Percentiles rank a stretch among this genome's conserved stretches.
Conservation (phyloP, 2,113 vertebrate species). For the Alethe diademata region DNA sequence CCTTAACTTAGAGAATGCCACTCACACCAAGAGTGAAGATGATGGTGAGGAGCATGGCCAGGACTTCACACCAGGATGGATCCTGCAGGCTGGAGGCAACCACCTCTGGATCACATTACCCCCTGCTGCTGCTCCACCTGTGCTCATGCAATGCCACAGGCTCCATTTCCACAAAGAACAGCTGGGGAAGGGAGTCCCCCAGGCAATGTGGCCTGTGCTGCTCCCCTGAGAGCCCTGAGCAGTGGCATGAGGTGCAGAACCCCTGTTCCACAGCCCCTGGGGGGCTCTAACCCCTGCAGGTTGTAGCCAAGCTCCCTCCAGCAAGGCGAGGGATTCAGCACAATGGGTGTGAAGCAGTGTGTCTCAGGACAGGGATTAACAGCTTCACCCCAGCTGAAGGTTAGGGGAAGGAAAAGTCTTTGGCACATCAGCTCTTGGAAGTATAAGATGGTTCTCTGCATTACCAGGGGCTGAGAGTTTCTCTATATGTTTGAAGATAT, state of each 20-base stretch:
- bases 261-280: not conserved
- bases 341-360: not conserved
- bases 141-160: rapidly evolving
- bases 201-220: not conserved
- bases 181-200: not conserved
- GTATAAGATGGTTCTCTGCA: not conserved
- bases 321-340: not conserved
- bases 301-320: not conserved
- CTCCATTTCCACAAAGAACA: not conserved
- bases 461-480: not conserved
- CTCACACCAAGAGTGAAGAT: rapidly evolving
- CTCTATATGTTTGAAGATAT: not conserved
- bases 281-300: not conserved
- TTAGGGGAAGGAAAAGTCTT: not conserved
- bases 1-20: not conserved
- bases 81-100: not conserved
- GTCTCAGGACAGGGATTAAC: not conserved
- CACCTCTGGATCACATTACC: not conserved
- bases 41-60: not conserved
- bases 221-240: not conserved
- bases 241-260: not conserved
- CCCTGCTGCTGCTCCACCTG: not conserved
- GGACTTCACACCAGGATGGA: not conserved
- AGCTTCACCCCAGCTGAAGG: not conserved
- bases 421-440: not conserved